These are phyloP conservation scores for Leucopsar rothschildi DNA, from an alignment of 2,113 vertebrate genomes.

Conservation along the genomic window DNA sequence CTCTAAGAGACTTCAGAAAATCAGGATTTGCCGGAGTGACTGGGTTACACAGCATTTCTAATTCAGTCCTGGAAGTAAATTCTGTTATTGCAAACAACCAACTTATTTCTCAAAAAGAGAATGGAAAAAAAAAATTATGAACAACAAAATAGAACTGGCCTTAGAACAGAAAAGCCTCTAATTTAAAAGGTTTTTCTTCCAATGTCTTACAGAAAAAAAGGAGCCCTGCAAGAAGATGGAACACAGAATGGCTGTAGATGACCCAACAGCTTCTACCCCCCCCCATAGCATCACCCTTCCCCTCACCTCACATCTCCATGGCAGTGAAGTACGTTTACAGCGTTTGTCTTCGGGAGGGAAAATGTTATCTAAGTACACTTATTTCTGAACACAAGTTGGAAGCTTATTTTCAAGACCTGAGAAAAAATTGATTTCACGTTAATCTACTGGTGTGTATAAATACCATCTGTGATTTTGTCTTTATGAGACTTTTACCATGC, in stretches of 20 bases:
- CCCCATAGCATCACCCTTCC: neutral
- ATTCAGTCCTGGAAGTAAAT: neutral
- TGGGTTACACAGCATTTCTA: neutral
- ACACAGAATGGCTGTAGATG: neutral
- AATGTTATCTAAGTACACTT: neutral
- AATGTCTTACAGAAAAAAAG: neutral
- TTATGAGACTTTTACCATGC: neutral
- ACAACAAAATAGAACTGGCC: neutral
- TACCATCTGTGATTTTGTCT: neutral
- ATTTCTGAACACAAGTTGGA: neutral
- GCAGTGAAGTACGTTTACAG: neutral
- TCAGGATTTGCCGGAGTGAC: neutral
- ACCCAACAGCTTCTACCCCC: neutral
- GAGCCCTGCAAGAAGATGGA: neutral
- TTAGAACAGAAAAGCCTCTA: neutral
- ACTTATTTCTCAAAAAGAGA: neutral
- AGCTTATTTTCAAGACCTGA: neutral
- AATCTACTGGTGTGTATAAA: neutral
- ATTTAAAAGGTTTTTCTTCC: neutral
- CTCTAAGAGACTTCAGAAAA: neutral
- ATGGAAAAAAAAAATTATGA: neutral
- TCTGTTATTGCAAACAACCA: neutral
- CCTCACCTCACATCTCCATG: fast-evolving
- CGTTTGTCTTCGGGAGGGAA: neutral
- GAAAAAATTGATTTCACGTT: neutral